Percentiles rank a stretch among this genome's conserved stretches.
phyloP scores from a whole-genome alignment of 2,797 vertebrate species.

The Pseudomugil gertrudae region DNA sequence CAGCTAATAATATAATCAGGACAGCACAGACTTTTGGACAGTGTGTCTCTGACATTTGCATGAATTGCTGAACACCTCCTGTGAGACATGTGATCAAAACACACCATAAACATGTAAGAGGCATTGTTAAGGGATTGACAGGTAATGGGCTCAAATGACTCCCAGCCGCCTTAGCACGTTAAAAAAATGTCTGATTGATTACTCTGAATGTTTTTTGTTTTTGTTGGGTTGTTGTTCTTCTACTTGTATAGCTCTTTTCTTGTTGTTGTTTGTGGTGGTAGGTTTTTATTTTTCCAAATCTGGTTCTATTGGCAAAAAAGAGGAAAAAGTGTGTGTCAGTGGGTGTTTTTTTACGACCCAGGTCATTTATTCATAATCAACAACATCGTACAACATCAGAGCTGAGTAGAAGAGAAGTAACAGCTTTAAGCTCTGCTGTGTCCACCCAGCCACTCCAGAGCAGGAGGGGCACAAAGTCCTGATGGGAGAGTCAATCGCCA shows the following conservation, averaged over 20 bases:
- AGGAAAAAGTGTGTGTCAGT: constrained; percentile 54
- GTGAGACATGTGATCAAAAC: constrained; percentile 58
- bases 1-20: neutral
- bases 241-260: no score
- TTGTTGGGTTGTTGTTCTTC: no score
- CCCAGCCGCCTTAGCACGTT: constrained; percentile 38
- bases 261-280: no score
- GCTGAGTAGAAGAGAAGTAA: neutral
- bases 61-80: constrained; percentile 4
- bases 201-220: constrained; percentile 30
- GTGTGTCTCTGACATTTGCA: neutral
- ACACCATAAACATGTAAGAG: constrained; percentile 33
- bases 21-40: neutral
- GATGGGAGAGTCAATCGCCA: neutral
- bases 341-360: constrained; percentile 37
- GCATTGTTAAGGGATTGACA: constrained; percentile 27
- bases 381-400: no score
- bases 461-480: neutral
- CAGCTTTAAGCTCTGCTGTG: neutral
- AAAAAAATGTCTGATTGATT: constrained; percentile 62
- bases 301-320: constrained; percentile 27
- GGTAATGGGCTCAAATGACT: constrained; percentile 52
- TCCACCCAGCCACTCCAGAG: neutral
- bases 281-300: constrained; percentile 41
- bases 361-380: constrained; percentile 40